phyloP scores from a whole-genome alignment of 1,140 invertebrate species.

The Camponotus vicinus region DNA sequence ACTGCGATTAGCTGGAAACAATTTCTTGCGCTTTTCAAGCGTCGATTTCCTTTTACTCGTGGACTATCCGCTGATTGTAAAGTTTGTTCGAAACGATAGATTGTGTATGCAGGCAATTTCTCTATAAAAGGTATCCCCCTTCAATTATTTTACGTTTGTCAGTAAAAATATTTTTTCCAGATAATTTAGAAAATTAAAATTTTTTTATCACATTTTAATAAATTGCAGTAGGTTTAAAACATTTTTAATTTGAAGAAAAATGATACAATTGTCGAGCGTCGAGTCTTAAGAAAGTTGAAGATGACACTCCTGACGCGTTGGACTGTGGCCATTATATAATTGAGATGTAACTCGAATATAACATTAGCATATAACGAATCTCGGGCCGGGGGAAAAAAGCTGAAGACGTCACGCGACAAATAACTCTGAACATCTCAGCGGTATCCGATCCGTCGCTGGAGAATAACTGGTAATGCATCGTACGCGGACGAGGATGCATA shows the following conservation, averaged over 20 bases:
- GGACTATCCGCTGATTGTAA: background rate
- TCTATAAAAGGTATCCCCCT: slow-evolving; percentile 6
- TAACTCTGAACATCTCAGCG: slow-evolving; percentile 66
- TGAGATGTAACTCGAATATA: slow-evolving; percentile 47
- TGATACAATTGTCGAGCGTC: background rate
- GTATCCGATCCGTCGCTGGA: slow-evolving; percentile 61
- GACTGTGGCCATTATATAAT: slow-evolving; percentile 12
- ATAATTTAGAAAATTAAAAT: background rate
- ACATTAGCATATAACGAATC: slow-evolving; percentile 53
- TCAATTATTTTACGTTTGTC: background rate
- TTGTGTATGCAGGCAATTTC: background rate
- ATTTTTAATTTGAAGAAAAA: background rate
- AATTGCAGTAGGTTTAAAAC: too few relatives aligned
- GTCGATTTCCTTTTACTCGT: slow-evolving; percentile 11
- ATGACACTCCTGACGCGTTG: background rate
- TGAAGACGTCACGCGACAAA: slow-evolving; percentile 62
- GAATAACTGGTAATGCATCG: slow-evolving; percentile 73
- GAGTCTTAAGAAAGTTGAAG: slow-evolving; percentile 1
- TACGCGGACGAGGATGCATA: slow-evolving; percentile 67
- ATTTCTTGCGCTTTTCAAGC: slow-evolving; percentile 30
- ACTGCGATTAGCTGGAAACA: slow-evolving; percentile 46
- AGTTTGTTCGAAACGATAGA: background rate
- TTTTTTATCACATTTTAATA: too few relatives aligned
- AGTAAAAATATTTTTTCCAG: too few relatives aligned
- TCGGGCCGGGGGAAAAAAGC: background rate